Base-by-base conservation (phyloP, 2,888 invertebrate genomes). In the Biston betularia region DNA sequence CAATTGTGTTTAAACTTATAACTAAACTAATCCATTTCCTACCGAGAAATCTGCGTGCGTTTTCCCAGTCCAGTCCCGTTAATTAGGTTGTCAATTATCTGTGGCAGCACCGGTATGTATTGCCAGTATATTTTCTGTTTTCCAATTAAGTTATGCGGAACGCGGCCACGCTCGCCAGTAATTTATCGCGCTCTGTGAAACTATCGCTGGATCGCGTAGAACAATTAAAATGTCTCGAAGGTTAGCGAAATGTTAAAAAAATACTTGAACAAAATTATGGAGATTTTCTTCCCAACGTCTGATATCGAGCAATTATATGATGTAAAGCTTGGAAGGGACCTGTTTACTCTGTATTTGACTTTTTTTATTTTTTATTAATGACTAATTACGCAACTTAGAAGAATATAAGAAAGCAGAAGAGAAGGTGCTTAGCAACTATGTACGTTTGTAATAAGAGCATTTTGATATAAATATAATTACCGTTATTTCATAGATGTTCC, bases 81-180 rank as follows among this genome's bases (percentile, higher is more conserved):
- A 74, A 74, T 76, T 72, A 70, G 64, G 58, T 76, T 73, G 65
- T 70, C 73, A 77, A 79, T 77, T 76, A 77, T 71, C 70, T 75
- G 64, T 68, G 63, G 60, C 40, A 45, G 52, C 60, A 46, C 60
- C 69, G 70, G 71, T 72, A 74, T 74, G 75, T 71, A 70, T 69
- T 75, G 74, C 71, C 68, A 71, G 76, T 71, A 71, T 69, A 68
- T 75, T 75, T 77, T 73, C 77, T 71, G 79, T 81, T 92, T 92
- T 92, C 92, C 87, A 90, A 87, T 92, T 78, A 88, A 92, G 91
- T 90, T 87, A 92, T 92, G 92, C 92, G 92, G 92, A 92, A 92
- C 92, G 90, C 68, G 73, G 75, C 75, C 86, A 81, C 84, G 84
- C 80, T 78, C 77, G 78, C 73, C 75, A 64, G 85, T 82, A 74